phyloP scores from a whole-genome alignment of 2,797 vertebrate species.

The Sus cebifrons region DNA sequence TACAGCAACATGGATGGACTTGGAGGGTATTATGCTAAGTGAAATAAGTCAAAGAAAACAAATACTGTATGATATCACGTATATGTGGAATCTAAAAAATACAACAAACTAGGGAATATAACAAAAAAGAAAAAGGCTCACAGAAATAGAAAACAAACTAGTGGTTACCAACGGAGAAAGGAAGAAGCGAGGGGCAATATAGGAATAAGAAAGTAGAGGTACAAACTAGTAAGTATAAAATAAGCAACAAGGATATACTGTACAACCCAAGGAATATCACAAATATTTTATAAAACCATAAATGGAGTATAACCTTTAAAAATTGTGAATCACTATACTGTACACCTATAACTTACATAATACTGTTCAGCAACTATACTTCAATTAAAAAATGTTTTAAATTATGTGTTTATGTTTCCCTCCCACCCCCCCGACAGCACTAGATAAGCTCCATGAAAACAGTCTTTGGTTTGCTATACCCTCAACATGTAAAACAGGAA shows the following conservation, averaged over 20 bases:
- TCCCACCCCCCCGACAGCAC: background rate
- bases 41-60: background rate
- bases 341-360: background rate
- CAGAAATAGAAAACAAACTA: background rate
- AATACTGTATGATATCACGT: background rate
- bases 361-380: background rate
- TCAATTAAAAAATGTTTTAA: background rate
- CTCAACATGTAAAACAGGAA: background rate
- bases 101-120: background rate
- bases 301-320: background rate
- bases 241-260: background rate
- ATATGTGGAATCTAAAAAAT: background rate
- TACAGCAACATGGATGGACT: background rate
- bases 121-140: background rate
- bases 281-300: background rate
- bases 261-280: background rate
- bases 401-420: constrained; percentile 72
- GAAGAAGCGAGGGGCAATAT: background rate
- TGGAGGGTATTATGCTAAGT: background rate
- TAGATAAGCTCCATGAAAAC: background rate
- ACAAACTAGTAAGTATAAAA: background rate
- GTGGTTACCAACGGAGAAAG: background rate
- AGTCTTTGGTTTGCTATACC: background rate
- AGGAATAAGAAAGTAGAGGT: background rate
- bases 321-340: background rate